Evolutionary conservation across 2,888 invertebrate species (phyloP), one percentile per base, ranked within the genome.

Genomic region (Amphipoea lucens): DNA sequence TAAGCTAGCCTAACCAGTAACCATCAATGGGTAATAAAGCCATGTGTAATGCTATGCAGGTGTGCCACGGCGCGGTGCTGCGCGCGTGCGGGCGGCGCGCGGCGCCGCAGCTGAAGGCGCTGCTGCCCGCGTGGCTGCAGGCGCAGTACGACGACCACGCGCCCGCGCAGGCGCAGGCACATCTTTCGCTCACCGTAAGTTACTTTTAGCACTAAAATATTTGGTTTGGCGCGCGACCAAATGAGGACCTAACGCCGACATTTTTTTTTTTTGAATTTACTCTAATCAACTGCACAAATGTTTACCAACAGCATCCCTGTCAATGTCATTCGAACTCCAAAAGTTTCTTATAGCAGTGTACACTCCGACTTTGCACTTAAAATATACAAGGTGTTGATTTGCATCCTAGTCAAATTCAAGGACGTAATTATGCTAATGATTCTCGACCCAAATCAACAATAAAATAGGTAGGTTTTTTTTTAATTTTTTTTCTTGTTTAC

Each of bases 121-220:
- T 99, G 82, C 97, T 98, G 92, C 98, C 99, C 2, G 97, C 98
- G 6, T 99, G 99, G 99, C 97, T 99, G 91, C 97, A 98, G 68
- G 98, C 98, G 74, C 98, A 98, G 92, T 98, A 98, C 96, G 99
- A 99, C 94, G 98, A 98, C 20, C 98, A 99, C 95, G 98, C 98
- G 63, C 99, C 99, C 17, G 99, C 98, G 54, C 87, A 86, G 78
- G 85, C 94, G 0, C 88, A 88, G 67, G 92, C 92, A 0, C 78
- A 79, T 1, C 71, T 63, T 84, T 90, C 94, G 57, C 92, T 94
- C 74, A 75, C 87, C 67, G 94, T 93, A 76, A 75, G 79, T 82
- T 23, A n/a, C 45, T 40, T 23, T 23, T 40, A 36, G 36, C 5
- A 5, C 60, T 70, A 36, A 36, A 23, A 2, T 7, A 23, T 23